A percentile compares a stretch with the other conserved stretches of the same genome.
phyloP scores from a whole-genome alignment of 2,113 vertebrate species.

The Stigmatopora nigra region DNA sequence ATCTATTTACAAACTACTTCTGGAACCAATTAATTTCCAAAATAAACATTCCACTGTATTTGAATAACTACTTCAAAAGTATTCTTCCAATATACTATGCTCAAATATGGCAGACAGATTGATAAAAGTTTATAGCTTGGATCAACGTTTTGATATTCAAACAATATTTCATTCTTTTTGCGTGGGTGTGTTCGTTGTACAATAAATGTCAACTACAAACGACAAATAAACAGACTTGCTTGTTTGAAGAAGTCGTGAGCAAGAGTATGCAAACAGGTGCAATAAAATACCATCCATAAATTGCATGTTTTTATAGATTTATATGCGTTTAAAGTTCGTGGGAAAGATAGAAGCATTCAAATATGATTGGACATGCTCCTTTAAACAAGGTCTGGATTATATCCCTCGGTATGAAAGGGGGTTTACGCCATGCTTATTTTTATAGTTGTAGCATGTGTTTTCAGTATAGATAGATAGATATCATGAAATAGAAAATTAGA shows the following conservation, averaged over 20 bases:
- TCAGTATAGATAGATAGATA: not conserved
- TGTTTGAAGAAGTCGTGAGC: not conserved
- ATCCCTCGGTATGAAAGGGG: not conserved
- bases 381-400: not conserved
- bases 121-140: not conserved
- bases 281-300: not conserved
- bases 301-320: not conserved
- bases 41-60: too few relatives aligned
- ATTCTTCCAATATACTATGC: too few relatives aligned
- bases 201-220: not conserved
- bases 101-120: too few relatives aligned
- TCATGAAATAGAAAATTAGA: not conserved
- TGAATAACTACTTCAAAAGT: too few relatives aligned
- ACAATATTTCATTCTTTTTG: not conserved
- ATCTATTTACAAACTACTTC: too few relatives aligned
- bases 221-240: not conserved
- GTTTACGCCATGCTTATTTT: not conserved
- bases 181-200: too few relatives aligned
- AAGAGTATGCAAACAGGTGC: not conserved
- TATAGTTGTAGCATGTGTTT: not conserved
- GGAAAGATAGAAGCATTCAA: not conserved
- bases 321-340: not conserved
- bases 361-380: not conserved
- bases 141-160: not conserved
- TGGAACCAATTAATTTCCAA: too few relatives aligned